phyloP scores from a whole-genome alignment of 2,888 invertebrate species.

The Pardosa pseudoannulata region DNA sequence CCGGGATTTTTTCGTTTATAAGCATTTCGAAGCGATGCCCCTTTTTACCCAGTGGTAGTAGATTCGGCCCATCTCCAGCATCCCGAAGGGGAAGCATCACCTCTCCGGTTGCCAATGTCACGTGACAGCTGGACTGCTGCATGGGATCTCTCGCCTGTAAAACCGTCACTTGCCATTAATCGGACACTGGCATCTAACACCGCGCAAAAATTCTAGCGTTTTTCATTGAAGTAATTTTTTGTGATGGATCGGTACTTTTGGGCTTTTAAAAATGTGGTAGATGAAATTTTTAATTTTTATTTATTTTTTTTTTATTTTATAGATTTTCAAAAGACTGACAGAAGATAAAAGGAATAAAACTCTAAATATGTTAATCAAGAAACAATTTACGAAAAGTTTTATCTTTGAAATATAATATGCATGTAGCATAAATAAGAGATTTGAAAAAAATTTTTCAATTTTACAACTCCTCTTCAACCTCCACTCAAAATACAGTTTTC shows the following conservation, averaged over 20 bases:
- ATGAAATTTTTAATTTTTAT: neutral
- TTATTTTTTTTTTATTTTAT: no score
- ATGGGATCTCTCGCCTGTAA: conserved; percentile 29
- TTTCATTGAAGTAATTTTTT: neutral
- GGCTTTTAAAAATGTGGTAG: neutral
- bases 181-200: neutral
- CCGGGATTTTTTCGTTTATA: no score
- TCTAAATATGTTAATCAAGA: no score
- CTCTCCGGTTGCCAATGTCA: conserved; percentile 50
- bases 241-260: neutral
- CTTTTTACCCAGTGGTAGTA: neutral
- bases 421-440: no score
- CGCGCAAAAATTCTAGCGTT: neutral
- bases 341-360: no score
- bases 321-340: no score
- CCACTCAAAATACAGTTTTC: no score
- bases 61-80: neutral
- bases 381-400: no score
- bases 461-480: no score
- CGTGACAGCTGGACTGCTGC: conserved; percentile 55
- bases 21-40: no score
- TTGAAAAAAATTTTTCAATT: no score
- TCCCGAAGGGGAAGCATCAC: conserved; percentile 27
- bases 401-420: no score
- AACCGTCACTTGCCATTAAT: conserved; percentile 56